Conservation (phyloP, 2,797 vertebrate genomes). For the Miichthys miiuy region DNA sequence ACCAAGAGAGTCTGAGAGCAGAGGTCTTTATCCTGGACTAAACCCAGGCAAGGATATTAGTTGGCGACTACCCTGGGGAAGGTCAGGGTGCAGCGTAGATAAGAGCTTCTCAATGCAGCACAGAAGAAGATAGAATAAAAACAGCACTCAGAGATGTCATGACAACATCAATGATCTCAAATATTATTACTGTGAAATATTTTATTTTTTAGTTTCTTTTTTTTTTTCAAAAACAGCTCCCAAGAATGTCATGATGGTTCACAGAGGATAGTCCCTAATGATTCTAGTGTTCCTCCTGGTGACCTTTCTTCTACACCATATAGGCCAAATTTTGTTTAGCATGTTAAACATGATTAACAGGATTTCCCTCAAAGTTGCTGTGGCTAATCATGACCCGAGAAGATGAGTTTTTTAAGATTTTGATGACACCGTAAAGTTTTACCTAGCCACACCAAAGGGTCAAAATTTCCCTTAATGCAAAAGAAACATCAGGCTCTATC, state of each 20-base stretch:
- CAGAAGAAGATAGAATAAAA: slow-evolving; percentile 30
- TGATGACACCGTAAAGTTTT: neutral
- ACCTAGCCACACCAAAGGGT: neutral
- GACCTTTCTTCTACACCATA: neutral
- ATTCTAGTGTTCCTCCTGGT: neutral
- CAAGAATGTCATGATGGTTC: neutral
- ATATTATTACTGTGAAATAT: neutral
- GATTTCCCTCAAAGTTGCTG: neutral
- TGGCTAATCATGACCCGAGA: neutral
- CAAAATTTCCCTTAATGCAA: neutral
- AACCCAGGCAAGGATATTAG: slow-evolving; percentile 64
- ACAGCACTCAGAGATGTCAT: slow-evolving; percentile 18
- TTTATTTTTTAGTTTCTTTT: neutral
- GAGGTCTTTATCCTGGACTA: slow-evolving; percentile 73
- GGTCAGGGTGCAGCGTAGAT: slow-evolving; percentile 62
- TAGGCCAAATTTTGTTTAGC: too few species aligned
- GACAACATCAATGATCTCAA: slow-evolving; percentile 5
- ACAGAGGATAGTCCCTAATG: neutral
- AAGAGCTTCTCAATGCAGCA: slow-evolving; percentile 58
- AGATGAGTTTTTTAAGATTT: neutral
- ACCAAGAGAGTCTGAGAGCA: slow-evolving; percentile 62
- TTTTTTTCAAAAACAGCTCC: neutral
- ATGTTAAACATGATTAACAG: neutral
- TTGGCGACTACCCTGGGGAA: slow-evolving; percentile 55
- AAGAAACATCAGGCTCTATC: neutral